Base-by-base conservation (phyloP, 2,113 vertebrate genomes). In the Aleadryas rufinucha region DNA sequence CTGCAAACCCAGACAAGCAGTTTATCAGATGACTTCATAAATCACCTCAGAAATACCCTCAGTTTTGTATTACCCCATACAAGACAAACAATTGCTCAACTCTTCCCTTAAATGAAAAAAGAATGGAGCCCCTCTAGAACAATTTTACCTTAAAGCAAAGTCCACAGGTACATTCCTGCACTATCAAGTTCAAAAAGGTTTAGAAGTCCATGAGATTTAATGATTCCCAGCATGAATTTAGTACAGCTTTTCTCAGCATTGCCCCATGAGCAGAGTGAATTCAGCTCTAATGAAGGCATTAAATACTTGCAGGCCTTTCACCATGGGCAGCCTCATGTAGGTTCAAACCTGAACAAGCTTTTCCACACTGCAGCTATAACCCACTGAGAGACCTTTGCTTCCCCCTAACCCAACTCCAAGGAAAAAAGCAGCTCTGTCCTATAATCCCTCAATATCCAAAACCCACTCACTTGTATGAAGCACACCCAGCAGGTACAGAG, bases 61-160 rank as follows among this genome's bases (percentile, higher is more conserved):
- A 47, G 49, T 37, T 94, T 79, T 11, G 10, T 13, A n/a, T 66
- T 41, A 49, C 64, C 28, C 57, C 61, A 68, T 16, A 23, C 19
- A 83, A 76, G 66, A 54, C 71, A 85, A 90, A 93, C 78, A 94
- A 12, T 95, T 96, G 65, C 89, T 77, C 78, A 95, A 95, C 1
- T 5, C 30, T 57, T 42, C 23, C 37, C 56, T 86, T 59, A 60
- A 78, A 61, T 2, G 7, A 49, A 90, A 45, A 78, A 50, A 42
- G 23, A 57, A 70, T 4, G 4, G 35, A 90, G 49, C 30, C 52
- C 42, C 87, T 78, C 30, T 61, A 70, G 54, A 78, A 45, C 54
- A 68, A n/a, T 65, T 93, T 78, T 61, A 89, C 42, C 59, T 50
- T 53, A 66, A 74, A 95, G 50, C 89, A 80, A 92, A 93, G 90